A percentile compares a stretch with the other conserved stretches of the same genome.
Conservation (phyloP, 2,113 vertebrate genomes). For the Chaetops frenatus region DNA sequence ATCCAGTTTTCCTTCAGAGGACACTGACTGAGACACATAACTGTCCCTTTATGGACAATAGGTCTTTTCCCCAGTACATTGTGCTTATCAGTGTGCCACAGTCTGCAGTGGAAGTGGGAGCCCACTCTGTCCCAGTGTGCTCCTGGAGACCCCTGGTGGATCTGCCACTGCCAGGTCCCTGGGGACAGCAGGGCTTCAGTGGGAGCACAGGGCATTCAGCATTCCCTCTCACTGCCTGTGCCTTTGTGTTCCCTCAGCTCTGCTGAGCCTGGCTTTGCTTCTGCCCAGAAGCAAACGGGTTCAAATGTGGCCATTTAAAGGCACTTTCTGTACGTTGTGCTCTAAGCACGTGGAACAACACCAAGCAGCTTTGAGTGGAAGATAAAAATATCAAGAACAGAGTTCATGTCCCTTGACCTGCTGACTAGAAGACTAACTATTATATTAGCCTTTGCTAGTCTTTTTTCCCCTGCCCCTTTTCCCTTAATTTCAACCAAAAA, state of each 20-base stretch:
- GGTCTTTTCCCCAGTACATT: neutral
- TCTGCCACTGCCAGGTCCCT: neutral
- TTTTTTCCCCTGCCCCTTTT: neutral
- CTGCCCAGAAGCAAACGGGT: neutral
- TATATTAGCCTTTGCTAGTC: neutral
- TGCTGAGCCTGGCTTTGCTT: neutral
- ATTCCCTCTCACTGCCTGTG: neutral
- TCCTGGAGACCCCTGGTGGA: neutral
- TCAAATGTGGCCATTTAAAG: neutral
- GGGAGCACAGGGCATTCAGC: neutral
- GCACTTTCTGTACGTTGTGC: neutral
- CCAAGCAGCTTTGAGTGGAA: neutral
- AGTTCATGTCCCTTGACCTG: neutral
- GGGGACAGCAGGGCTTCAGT: neutral
- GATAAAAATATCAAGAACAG: neutral
- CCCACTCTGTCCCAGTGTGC: neutral
- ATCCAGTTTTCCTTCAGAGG: neutral
- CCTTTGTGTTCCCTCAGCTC: neutral
- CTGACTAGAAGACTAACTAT: neutral
- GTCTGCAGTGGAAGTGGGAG: neutral
- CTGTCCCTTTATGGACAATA: neutral
- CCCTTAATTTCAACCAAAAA: neutral
- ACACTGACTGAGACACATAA: neutral
- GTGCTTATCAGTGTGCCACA: neutral
- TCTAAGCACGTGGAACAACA: neutral